phyloP scores from a whole-genome alignment of 1,140 invertebrate species.

The Drosophila auraria region DNA sequence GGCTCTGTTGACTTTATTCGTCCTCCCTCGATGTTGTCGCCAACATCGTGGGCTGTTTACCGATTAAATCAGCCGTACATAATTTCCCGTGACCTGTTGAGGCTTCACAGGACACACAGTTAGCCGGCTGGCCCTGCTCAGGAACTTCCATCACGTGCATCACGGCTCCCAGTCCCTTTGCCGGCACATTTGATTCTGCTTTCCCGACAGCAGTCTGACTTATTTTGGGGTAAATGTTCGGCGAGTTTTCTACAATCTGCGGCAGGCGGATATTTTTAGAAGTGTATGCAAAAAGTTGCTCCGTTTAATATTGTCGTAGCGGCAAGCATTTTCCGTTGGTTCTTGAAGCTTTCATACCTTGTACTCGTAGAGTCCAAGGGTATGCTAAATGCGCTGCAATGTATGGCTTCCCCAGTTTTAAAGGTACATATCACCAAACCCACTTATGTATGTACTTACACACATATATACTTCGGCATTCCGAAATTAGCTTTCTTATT shows the following conservation, averaged over 20 bases:
- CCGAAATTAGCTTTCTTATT: not conserved
- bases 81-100: conserved; percentile 48
- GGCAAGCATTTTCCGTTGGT: conserved; percentile 1
- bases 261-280: conserved; percentile 24
- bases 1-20: conserved; percentile 12
- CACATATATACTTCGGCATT: not conserved
- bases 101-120: not conserved
- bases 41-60: conserved; percentile 16
- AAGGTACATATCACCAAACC: not conserved
- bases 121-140: conserved; percentile 4
- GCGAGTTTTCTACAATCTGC: conserved; percentile 1
- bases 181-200: not conserved
- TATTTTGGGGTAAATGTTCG: conserved; percentile 9
- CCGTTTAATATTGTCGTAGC: conserved; percentile 10
- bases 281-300: conserved; percentile 20
- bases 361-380: not conserved
- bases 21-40: not conserved
- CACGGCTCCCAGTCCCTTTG: too few relatives aligned
- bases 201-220: not conserved
- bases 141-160: conserved; percentile 26
- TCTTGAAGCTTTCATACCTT: not conserved
- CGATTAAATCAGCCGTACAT: conserved; percentile 46
- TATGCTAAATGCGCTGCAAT: not conserved
- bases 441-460: too few relatives aligned
- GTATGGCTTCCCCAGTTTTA: not conserved